Conservation (phyloP, 1,140 invertebrate species). For the Muscidifurax raptorellus region DNA sequence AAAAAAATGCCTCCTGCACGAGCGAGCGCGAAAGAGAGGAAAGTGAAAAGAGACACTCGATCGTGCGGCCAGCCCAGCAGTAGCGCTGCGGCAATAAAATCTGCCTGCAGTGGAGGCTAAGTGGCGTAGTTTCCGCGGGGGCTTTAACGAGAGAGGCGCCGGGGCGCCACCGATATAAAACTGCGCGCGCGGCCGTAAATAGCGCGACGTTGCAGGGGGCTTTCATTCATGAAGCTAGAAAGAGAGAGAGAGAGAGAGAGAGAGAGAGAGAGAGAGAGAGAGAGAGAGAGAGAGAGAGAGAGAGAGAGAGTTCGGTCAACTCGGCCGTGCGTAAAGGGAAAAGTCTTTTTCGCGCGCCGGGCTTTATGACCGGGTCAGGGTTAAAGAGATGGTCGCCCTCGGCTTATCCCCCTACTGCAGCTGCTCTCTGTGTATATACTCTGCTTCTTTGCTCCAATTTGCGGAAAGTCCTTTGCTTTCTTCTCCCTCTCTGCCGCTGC, state of each 20-base stretch:
- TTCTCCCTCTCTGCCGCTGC: background rate
- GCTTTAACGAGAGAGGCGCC: conserved; percentile 25
- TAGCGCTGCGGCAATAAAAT: conserved; percentile 28
- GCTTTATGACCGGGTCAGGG: conserved; percentile 72
- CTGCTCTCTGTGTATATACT: background rate
- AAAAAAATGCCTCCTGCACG: too few relatives aligned
- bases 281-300: conserved; percentile 10
- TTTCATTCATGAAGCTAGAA: conserved; percentile 66
- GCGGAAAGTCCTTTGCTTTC: conserved; percentile 9
- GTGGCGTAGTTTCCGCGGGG: conserved; percentile 26
- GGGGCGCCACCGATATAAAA: conserved; percentile 27
- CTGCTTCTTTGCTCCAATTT: conserved; percentile 23
- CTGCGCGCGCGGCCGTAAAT: conserved; percentile 34
- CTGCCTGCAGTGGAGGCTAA: conserved; percentile 11
- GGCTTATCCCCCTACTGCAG: background rate
- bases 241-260: background rate
- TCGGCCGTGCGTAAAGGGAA: conserved; percentile 70
- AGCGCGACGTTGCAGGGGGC: conserved; percentile 13
- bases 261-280: conserved; percentile 46
- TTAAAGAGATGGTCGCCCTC: conserved; percentile 65
- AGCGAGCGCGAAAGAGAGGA: conserved; percentile 13
- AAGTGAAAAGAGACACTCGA: conserved; percentile 13
- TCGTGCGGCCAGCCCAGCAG: background rate
- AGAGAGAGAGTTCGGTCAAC: conserved; percentile 66
- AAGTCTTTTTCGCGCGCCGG: conserved; percentile 69